A percentile compares a stretch with the other conserved stretches of the same genome.
Evolutionary conservation across 2,797 vertebrate species (phyloP).

Genomic region (Morelia viridis): DNA sequence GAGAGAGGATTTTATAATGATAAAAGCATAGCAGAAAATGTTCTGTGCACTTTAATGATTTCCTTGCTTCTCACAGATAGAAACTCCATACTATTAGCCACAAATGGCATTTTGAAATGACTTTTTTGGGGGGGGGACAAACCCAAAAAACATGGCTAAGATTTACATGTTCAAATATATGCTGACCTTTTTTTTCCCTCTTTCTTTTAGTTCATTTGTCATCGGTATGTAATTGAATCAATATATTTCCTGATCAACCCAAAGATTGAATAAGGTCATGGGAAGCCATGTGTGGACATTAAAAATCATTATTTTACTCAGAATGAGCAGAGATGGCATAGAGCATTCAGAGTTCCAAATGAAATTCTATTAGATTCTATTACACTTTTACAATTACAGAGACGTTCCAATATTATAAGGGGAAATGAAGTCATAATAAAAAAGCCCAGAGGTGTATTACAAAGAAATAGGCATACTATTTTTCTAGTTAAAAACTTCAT

Average conservation of each 20-base stretch:
- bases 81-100: constrained; percentile 84
- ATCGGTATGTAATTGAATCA: constrained; percentile 99
- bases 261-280: constrained; percentile 99
- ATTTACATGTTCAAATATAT: constrained; percentile 99
- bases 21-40: constrained; percentile 68
- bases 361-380: constrained; percentile 99
- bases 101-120: constrained; percentile 98
- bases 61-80: constrained; percentile 75
- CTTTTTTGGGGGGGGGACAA: constrained; percentile 80
- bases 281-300: constrained; percentile 99
- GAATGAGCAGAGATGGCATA: constrained; percentile 94
- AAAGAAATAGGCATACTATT: constrained; percentile 96
- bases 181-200: constrained; percentile 94
- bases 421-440: constrained; percentile 99
- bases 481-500: constrained; percentile 95
- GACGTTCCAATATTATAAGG: constrained; percentile 98
- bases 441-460: constrained; percentile 99
- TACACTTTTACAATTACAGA: constrained; percentile 99
- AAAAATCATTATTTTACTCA: constrained; percentile 99
- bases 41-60: constrained; percentile 79
- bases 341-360: constrained; percentile 97
- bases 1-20: constrained; percentile 71
- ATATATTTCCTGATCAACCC: constrained; percentile 99
- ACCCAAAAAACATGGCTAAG: constrained; percentile 98
- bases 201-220: constrained; percentile 94